phyloP scores from a whole-genome alignment of 2,113 vertebrate species.

The Solea senegalensis region DNA sequence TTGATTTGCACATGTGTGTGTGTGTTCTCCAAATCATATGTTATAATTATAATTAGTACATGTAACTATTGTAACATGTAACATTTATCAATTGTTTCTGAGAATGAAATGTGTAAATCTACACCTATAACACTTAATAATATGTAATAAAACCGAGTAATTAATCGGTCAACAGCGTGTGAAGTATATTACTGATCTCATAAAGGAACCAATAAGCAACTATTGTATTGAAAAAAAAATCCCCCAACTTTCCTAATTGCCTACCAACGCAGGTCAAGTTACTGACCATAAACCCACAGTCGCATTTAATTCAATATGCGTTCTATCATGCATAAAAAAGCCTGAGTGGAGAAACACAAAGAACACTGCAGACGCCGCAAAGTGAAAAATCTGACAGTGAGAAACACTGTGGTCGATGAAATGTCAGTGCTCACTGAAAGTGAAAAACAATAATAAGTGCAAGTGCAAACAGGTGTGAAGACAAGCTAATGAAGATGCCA shows the following conservation, averaged over 20 bases:
- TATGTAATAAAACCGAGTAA: no score
- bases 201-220: no score
- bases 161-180: no score
- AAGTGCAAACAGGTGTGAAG: constrained; percentile 7
- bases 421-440: neutral
- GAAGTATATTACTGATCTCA: no score
- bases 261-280: neutral
- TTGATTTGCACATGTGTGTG: constrained; percentile 23
- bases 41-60: no score
- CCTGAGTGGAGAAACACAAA: constrained; percentile 16
- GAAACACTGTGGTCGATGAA: constrained; percentile 23
- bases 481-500: constrained; percentile 7
- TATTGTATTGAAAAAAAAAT: no score
- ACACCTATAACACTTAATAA: no score
- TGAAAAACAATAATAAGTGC: neutral
- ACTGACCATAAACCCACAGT: constrained; percentile 3
- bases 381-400: constrained; percentile 12
- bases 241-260: neutral
- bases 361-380: neutral
- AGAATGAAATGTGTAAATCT: no score
- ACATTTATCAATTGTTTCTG: no score
- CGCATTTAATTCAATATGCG: constrained; percentile 24
- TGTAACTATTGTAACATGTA: no score
- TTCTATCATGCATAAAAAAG: constrained; percentile 32
- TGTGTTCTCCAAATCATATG: neutral